Percentiles rank a stretch among this genome's conserved stretches.
Evolutionary conservation across 2,888 invertebrate genomes (phyloP).

Genomic region (Alsophila aescularia): DNA sequence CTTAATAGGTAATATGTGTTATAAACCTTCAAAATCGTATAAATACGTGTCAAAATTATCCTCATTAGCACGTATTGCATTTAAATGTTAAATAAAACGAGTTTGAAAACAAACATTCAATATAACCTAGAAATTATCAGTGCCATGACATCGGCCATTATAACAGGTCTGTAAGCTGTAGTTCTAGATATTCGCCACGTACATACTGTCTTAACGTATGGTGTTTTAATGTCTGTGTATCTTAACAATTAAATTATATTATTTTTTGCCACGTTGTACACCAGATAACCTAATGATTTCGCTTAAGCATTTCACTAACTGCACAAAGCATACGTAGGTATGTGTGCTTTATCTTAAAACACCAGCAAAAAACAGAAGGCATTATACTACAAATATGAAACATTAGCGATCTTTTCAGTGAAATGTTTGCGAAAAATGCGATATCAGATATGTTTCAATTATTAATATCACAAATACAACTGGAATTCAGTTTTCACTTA

Average conservation of each 20-base stretch:
- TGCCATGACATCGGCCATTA: not conserved
- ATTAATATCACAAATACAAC: too few species aligned
- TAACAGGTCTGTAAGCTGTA: not conserved
- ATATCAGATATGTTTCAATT: too few species aligned
- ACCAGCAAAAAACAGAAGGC: too few species aligned
- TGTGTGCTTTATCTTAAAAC: too few species aligned
- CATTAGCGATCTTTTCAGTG: too few species aligned
- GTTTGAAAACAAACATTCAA: not conserved
- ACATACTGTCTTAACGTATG: slow-evolving; percentile 14
- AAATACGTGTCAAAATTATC: slow-evolving; percentile 2
- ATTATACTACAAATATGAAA: too few species aligned
- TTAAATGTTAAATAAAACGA: not conserved
- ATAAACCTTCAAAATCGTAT: not conserved
- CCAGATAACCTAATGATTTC: too few species aligned
- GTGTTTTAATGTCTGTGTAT: slow-evolving; percentile 23
- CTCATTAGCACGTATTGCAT: not conserved
- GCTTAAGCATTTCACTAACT: too few species aligned
- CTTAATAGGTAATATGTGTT: slow-evolving; percentile 8
- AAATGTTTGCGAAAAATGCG: too few species aligned
- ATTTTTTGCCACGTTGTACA: slow-evolving; percentile 23
- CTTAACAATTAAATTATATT: slow-evolving; percentile 11
- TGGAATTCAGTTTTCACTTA: too few species aligned
- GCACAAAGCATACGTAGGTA: too few species aligned
- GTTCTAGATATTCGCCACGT: slow-evolving; percentile 13
- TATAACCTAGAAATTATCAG: not conserved